phyloP scores from a whole-genome alignment of 2,113 vertebrate species.

The Mobula hypostoma region DNA sequence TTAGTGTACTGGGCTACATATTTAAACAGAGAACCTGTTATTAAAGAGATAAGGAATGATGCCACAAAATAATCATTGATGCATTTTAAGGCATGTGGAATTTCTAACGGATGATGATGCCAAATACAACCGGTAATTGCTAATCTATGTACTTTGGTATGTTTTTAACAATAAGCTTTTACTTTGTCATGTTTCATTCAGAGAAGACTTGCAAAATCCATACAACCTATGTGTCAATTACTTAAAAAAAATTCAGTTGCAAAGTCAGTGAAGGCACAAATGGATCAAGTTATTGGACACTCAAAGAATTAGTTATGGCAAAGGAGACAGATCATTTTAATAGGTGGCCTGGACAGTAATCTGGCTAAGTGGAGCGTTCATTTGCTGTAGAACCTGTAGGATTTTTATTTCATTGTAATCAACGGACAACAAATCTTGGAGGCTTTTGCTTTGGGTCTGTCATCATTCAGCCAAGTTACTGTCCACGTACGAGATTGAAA shows the following conservation, averaged over 20 bases:
- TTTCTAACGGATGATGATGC: conserved; percentile 66
- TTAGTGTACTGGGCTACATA: conserved; percentile 98
- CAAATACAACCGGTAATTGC: conserved; percentile 90
- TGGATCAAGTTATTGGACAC: not conserved
- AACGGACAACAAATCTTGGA: not conserved
- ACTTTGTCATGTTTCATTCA: conserved; percentile 30
- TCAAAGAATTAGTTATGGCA: not conserved
- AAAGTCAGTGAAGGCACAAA: not conserved
- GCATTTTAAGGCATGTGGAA: conserved; percentile 50
- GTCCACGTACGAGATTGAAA: not conserved
- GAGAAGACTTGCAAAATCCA: conserved; percentile 26
- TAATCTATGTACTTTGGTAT: conserved; percentile 60
- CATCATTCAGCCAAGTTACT: not conserved
- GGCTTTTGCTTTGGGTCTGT: not conserved
- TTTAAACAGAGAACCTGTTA: conserved; percentile 88
- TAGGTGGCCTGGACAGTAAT: not conserved
- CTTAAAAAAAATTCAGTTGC: not conserved
- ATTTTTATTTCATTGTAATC: not conserved
- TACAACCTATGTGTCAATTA: not conserved
- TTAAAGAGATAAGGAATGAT: conserved; percentile 87
- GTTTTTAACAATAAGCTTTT: conserved; percentile 48
- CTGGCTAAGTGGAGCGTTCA: not conserved
- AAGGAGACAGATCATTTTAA: not conserved
- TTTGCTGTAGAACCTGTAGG: too few relatives aligned
- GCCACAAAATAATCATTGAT: conserved; percentile 61